These are phyloP conservation scores for Larimichthys polyactis DNA, from an alignment of 2,113 vertebrate genomes.

Conservation along the genomic window DNA sequence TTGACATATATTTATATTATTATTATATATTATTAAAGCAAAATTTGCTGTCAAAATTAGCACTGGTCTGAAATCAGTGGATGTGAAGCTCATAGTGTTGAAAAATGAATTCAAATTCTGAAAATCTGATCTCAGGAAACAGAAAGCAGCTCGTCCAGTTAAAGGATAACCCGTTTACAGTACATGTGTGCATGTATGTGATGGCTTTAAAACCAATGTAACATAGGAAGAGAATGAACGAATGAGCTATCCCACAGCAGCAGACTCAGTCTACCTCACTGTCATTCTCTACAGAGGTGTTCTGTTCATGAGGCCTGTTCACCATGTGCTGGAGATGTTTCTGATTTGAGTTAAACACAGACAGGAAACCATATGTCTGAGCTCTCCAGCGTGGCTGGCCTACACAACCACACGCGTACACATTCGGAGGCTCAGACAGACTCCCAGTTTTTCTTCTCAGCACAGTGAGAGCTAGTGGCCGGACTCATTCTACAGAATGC, in stretches of 20 bases:
- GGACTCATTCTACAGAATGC: not conserved
- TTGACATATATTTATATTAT: too few relatives aligned
- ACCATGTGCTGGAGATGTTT: conserved; percentile 86
- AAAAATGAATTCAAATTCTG: not conserved
- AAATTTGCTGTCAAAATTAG: too few relatives aligned
- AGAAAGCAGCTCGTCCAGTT: not conserved
- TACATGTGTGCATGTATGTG: not conserved
- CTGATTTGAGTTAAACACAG: conserved; percentile 92
- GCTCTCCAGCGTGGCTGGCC: conserved; percentile 76
- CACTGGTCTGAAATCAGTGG: too few relatives aligned
- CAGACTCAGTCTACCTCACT: not conserved
- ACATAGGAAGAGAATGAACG: not conserved
- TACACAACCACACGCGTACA: conserved; percentile 13
- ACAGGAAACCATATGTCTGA: conserved; percentile 98
- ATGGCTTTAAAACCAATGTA: not conserved
- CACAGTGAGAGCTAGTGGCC: not conserved
- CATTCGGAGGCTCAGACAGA: not conserved
- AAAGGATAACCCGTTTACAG: not conserved
- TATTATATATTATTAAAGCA: too few relatives aligned
- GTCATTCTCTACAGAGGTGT: conserved; percentile 26
- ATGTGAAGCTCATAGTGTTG: not conserved
- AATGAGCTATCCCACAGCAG: not conserved
- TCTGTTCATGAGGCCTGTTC: conserved; percentile 67
- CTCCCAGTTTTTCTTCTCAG: conserved; percentile 9
- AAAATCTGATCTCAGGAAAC: not conserved